Conservation (phyloP, 2,888 invertebrate genomes). For the Temnothorax ravouxi region DNA sequence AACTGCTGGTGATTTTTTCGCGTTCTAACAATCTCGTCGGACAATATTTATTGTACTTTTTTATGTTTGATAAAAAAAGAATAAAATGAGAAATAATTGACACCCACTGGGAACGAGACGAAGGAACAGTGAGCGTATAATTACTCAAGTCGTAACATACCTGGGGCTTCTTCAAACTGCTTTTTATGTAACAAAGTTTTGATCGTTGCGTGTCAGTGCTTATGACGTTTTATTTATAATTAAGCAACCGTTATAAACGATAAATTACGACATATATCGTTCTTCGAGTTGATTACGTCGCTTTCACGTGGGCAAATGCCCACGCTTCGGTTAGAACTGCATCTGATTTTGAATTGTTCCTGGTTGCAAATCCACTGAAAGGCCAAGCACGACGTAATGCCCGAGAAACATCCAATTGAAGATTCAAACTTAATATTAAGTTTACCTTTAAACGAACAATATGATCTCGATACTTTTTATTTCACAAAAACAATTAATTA, state of each 20-base stretch:
- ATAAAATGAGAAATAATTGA: slow-evolving; percentile 26
- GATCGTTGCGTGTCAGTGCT: slow-evolving; percentile 77
- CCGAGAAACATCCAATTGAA: slow-evolving; percentile 20
- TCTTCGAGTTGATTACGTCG: slow-evolving; percentile 36
- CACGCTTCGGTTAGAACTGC: slow-evolving; percentile 5
- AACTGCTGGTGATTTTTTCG: slow-evolving; percentile 46
- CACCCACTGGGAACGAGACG: slow-evolving; percentile 1
- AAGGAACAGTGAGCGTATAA: slow-evolving; percentile 65
- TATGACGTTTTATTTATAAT: slow-evolving; percentile 61
- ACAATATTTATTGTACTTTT: slow-evolving; percentile 30
- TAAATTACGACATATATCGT: slow-evolving; percentile 42
- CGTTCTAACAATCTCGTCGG: slow-evolving; percentile 26
- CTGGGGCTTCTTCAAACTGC: slow-evolving; percentile 83
- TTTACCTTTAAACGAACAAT: not conserved
- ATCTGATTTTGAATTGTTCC: slow-evolving; percentile 37
- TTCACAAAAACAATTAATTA: not conserved
- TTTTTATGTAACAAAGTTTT: slow-evolving; percentile 83
- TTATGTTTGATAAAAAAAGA: slow-evolving; percentile 6
- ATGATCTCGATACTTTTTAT: not conserved
- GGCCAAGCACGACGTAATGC: slow-evolving; percentile 53
- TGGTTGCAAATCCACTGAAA: not conserved
- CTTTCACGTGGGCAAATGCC: slow-evolving; percentile 15
- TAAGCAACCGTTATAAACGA: slow-evolving; percentile 40
- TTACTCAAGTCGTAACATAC: slow-evolving; percentile 71
- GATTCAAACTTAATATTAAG: not conserved